Evolutionary conservation across 2,888 invertebrate genomes (phyloP), one percentile per base, ranked within the genome.

Genomic region (Brenthis daphne): DNA sequence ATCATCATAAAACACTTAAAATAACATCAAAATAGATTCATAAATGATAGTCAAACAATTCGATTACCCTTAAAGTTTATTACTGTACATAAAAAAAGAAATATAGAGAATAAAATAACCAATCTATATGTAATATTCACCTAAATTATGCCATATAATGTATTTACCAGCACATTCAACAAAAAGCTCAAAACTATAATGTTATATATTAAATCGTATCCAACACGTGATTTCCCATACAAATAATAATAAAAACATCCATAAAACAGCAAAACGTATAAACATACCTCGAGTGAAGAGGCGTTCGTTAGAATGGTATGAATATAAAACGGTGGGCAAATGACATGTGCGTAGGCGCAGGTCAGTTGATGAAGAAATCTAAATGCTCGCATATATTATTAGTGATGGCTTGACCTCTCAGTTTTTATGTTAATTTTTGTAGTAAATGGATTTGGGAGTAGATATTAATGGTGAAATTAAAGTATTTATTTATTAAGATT

Each of bases 291-390:
- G 72, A 69, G 66, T 70, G 71, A 65, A 71, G 73, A 75, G 73
- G 73, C 73, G 74, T 60, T 60, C 50, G 60, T 60, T 60, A 74
- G 67, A 73, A 43, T 43, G 37, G 70, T 75, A 77, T 80, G 81
- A 79, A 84, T 82, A 84, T 82, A 85, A 86, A 84, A 82, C 81
- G 81, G 77, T 80, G 80, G 81, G 81, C 79, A 77, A 79, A 80
- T 64, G 70, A 67, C 70, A 68, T 70, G 70, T 76, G 83, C 85
- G 86, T 82, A 75, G 80, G 82, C 83, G 82, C 82, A 79, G 82
- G 78, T 81, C 73, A 73, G 51, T 48, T 60, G 53, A 73, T 73
- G 67, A 73, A 72, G 73, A 69, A 68, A 74, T 73, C 68, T 37
- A 16, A 48, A 50, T 6, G 24, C 29, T 29, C 1, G 4, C 11